Evolutionary conservation across 2,797 vertebrate genomes (phyloP).

Genomic region (Telmatherina bonti): DNA sequence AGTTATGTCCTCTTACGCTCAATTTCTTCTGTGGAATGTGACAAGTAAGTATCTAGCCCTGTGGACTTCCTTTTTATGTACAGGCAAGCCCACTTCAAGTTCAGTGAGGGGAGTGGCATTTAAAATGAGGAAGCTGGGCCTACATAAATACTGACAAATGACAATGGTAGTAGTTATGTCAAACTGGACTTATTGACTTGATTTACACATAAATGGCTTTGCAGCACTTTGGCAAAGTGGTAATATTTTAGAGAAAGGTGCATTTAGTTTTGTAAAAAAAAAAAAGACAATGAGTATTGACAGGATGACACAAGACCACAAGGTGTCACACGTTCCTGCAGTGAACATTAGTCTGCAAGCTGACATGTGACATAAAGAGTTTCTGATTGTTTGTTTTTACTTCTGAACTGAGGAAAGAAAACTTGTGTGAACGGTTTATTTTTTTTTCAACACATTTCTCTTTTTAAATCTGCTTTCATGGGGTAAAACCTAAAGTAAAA

Average conservation of each 20-base stretch:
- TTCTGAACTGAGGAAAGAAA: too few species aligned
- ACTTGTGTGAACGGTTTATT: background rate
- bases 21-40: background rate
- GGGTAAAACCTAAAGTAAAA: too few species aligned
- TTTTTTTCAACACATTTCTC: too few species aligned
- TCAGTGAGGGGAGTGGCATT: background rate
- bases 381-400: background rate
- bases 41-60: slow-evolving; percentile 15
- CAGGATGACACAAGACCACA: background rate
- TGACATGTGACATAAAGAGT: background rate
- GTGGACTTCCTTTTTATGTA: slow-evolving; percentile 23
- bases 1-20: background rate
- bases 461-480: too few species aligned
- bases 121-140: slow-evolving; percentile 10
- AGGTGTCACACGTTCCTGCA: background rate
- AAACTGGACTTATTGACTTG: background rate
- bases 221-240: background rate
- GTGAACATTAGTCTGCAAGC: background rate
- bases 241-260: background rate
- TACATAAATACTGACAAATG: background rate
- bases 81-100: background rate
- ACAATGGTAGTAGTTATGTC: background rate
- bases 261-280: background rate
- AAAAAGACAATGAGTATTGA: background rate
- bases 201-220: background rate